phyloP scores from a whole-genome alignment of 2,797 vertebrate species.

The Gymnothorax javanicus region DNA sequence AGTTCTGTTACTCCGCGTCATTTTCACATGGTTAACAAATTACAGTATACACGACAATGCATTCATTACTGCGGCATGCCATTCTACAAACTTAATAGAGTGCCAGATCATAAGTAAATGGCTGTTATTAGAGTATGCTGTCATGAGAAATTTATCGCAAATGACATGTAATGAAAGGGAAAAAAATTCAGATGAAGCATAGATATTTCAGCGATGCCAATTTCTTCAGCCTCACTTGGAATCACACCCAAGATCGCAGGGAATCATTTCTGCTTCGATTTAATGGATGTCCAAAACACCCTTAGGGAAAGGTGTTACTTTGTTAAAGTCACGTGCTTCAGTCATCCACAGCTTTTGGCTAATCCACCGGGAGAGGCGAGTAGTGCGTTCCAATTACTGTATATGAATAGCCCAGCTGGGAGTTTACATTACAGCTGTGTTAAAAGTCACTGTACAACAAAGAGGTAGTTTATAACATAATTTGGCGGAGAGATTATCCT shows the following conservation, averaged over 20 bases:
- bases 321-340: slow-evolving; percentile 53
- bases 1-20: not conserved
- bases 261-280: slow-evolving; percentile 52
- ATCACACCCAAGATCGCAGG: slow-evolving; percentile 49
- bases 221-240: slow-evolving; percentile 35
- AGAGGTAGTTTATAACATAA: slow-evolving; percentile 46
- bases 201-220: slow-evolving; percentile 31
- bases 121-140: slow-evolving; percentile 10
- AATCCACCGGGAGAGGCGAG: slow-evolving; percentile 31
- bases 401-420: slow-evolving; percentile 43
- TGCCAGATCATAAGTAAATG: slow-evolving; percentile 25
- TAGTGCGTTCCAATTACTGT: slow-evolving; percentile 36
- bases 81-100: slow-evolving; percentile 22
- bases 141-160: slow-evolving; percentile 20
- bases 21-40: not conserved
- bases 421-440: slow-evolving; percentile 11
- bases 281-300: slow-evolving; percentile 46
- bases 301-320: slow-evolving; percentile 63
- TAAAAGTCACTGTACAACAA: not conserved
- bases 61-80: slow-evolving; percentile 26
- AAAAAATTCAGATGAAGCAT: slow-evolving; percentile 32
- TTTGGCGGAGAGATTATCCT: slow-evolving; percentile 44
- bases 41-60: not conserved
- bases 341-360: slow-evolving; percentile 32
- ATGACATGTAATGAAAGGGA: slow-evolving; percentile 3